Evolutionary conservation across 2,113 vertebrate genomes (phyloP), one percentile per base, ranked within the genome.

Genomic region (Pitta sordida): DNA sequence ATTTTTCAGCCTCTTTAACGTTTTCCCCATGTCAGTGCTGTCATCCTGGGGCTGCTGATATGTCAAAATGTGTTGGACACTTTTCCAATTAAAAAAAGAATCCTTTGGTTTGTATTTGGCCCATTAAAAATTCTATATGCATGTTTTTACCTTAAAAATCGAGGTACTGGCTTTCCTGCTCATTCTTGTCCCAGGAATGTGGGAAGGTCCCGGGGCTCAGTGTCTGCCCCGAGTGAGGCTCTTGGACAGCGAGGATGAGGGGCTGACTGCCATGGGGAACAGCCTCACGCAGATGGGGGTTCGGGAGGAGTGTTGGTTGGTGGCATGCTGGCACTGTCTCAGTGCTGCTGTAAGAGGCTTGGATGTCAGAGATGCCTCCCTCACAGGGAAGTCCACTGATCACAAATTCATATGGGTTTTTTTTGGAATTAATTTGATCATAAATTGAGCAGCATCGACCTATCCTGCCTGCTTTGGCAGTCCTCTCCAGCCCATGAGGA

Each of bases 251-350:
- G 41, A 71, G 81, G 24, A 11, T 11, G 10, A 56, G 59, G 29
- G 34, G 60, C 60, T 7, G 7, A 32, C 53, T 39, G 75, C 44
- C 3, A 0, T 6, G 48, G 41, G 13, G 68, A 34, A 10, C 20
- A 30, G 46, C 62, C 43, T 49, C 39, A 3, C 16, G 0, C 0
- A 14, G 71, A 6, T 3, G 7, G 46, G 43, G 9, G 6, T 55
- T 71, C 56, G 73, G 67, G 56, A 36, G 21, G 6, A 53, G 0
- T 36, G 15, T 15, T 65, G 18, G 75, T 3, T 74, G 52, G 2
- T 15, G 43, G 10, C 10, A 21, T 79, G 77, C 69, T 70, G 67
- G 0, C 62, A 3, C 37, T 59, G 71, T 24, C 63, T 85, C 64
- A 12, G 23, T 24, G 43, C 41, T 88, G 88, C 86, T 4, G 0